Evolutionary conservation across 2,888 invertebrate species (phyloP).

Genomic region (Diarsia mendica): DNA sequence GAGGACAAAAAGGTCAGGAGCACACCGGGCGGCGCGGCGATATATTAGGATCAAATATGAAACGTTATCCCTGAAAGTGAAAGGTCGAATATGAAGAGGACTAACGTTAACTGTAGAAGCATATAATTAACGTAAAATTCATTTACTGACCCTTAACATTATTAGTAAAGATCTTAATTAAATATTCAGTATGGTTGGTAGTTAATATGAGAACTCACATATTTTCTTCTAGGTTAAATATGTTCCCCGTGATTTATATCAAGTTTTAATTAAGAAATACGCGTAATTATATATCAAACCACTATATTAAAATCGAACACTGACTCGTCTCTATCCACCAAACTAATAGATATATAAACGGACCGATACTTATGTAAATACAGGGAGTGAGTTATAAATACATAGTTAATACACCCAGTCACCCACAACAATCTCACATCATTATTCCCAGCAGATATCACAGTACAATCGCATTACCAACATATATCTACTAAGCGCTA

Average conservation of each 20-base stretch:
- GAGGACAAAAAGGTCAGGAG: slow-evolving; percentile 49
- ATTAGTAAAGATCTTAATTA: slow-evolving; percentile 13
- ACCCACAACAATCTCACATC: slow-evolving; percentile 44
- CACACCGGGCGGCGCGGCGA: slow-evolving; percentile 18
- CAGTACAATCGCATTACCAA: slow-evolving; percentile 59
- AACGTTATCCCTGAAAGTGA: slow-evolving; percentile 45
- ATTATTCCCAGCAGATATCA: slow-evolving; percentile 61
- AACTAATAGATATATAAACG: not conserved
- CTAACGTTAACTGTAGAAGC: slow-evolving; percentile 31
- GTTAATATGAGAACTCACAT: not conserved
- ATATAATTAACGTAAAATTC: slow-evolving; percentile 30
- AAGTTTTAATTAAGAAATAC: not conserved
- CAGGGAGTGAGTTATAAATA: slow-evolving; percentile 35
- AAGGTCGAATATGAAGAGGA: slow-evolving; percentile 50
- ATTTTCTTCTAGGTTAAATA: not conserved
- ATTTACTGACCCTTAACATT: slow-evolving; percentile 25
- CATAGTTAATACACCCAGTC: slow-evolving; percentile 24
- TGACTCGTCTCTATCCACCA: not conserved
- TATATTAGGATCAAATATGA: slow-evolving; percentile 59
- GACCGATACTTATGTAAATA: slow-evolving; percentile 7
- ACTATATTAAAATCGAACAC: not conserved
- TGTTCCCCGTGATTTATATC: not conserved
- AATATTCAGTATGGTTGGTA: not conserved
- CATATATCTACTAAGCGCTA: slow-evolving; percentile 58
- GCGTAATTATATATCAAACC: not conserved